phyloP scores from a whole-genome alignment of 2,797 vertebrate species.

The Oreochromis mossambicus region DNA sequence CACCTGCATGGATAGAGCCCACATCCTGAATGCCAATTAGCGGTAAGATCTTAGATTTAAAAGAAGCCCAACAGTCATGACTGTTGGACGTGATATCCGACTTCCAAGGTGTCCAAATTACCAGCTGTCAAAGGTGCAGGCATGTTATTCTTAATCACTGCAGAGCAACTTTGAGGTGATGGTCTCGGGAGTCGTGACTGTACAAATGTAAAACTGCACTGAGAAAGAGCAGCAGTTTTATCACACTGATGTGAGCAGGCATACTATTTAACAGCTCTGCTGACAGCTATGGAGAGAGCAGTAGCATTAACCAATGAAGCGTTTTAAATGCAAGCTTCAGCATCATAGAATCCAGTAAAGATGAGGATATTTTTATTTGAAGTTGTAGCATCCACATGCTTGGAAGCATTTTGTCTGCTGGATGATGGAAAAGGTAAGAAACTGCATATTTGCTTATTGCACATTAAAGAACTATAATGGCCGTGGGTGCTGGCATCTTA shows the following conservation, averaged over 20 bases:
- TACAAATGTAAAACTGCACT: neutral
- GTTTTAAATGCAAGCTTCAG: neutral
- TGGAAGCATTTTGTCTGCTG: neutral
- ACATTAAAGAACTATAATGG: neutral
- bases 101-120: constrained; percentile 8
- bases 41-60: constrained; percentile 9
- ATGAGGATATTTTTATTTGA: neutral
- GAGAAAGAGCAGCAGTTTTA: neutral
- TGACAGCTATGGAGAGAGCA: neutral
- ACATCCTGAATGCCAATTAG: constrained; percentile 28
- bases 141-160: neutral
- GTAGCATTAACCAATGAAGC: neutral
- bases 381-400: neutral
- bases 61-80: neutral
- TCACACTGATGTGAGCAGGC: neutral
- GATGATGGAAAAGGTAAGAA: neutral
- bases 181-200: neutral
- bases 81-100: neutral
- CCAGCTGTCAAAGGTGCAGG: neutral
- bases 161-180: constrained; percentile 18
- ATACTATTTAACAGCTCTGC: neutral
- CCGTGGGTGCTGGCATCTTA: neutral
- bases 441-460: neutral
- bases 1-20: neutral
- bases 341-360: neutral